Conservation (phyloP, 2,797 vertebrate species). For the Arnoldichthys spilopterus region DNA sequence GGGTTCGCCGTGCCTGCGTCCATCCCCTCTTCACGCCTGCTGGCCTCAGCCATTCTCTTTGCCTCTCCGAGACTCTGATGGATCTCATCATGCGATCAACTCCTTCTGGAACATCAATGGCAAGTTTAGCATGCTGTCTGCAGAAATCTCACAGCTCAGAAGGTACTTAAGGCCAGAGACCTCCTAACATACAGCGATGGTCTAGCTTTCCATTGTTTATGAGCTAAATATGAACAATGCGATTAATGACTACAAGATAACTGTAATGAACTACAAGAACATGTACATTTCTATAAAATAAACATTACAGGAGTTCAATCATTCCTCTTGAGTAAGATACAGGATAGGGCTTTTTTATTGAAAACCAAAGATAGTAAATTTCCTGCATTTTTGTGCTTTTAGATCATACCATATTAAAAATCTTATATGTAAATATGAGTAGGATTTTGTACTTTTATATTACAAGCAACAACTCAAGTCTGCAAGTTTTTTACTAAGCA, state of each 20-base stretch:
- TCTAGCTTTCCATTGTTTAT: not conserved
- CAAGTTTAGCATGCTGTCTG: constrained; percentile 52
- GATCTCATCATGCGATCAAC: constrained; percentile 39
- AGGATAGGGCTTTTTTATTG: not conserved
- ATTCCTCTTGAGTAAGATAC: not conserved
- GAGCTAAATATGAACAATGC: not conserved
- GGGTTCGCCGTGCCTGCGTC: constrained; percentile 54
- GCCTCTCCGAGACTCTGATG: constrained; percentile 44
- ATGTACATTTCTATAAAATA: not conserved
- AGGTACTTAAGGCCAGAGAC: constrained; percentile 57
- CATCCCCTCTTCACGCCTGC: constrained; percentile 55
- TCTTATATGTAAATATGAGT: not conserved
- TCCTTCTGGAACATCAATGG: constrained; percentile 51
- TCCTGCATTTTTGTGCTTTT: not conserved
- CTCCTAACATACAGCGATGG: constrained; percentile 21
- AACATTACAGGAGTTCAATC: not conserved
- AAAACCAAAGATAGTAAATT: not conserved
- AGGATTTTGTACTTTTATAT: not conserved
- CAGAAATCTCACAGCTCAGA: constrained; percentile 46
- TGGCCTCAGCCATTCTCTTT: constrained; percentile 61
- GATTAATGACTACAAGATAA: not conserved
- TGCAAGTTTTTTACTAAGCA: too few relatives aligned
- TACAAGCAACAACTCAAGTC: too few relatives aligned
- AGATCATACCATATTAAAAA: not conserved
- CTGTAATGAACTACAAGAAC: not conserved